Base-by-base conservation (phyloP, 2,888 invertebrate genomes). In the Abrostola triplasia region DNA sequence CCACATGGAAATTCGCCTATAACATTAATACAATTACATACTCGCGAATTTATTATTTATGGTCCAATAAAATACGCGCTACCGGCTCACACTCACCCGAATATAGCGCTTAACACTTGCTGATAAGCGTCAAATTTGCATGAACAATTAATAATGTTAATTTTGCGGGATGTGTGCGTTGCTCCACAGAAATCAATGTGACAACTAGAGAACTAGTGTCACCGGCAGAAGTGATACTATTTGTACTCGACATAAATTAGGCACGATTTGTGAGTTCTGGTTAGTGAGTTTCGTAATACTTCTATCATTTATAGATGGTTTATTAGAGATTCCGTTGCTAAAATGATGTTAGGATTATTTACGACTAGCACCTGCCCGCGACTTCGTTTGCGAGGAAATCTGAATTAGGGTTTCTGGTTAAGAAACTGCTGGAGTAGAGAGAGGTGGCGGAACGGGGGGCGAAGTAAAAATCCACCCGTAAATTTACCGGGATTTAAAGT, bases 191-290 rank as follows among this genome's bases (percentile, higher is more conserved):
- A 82, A 81, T 82, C 77, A 77, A 74, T 76, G 81, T 77, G 77
- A 84, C 83, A 76, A 67, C 55, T 71, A 65, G 72, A 77, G 77
- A 65, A 63, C 60, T 67, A 56, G 57, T 82, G 85, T 82, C 85
- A 83, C 49, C 36, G 41, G 35, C 85, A 83, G 75, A 55, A 56
- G 12, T 47, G 44, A 5, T 70, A 77, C 70, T 66, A 61, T 59
- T 59, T 44, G 68, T 37, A 62, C 52, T 65, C 66, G 67, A 24
- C 24, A 24, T 24, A 4, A 49, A 10, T 35, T 49, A 47, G 55
- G 13, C 8, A 37, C 40, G 13, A 42, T 24, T 7, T 50, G 13
- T 36, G 10, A 37, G 6, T 36, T 35, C 42, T 56, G 55, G 47
- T 24, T n/a, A 42, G 9, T 62, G 36, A 50, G 36, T 54, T 55